A percentile compares a stretch with the other conserved stretches of the same genome.
phyloP scores from a whole-genome alignment of 2,888 invertebrate genomes.

The Baronia brevicornis region DNA sequence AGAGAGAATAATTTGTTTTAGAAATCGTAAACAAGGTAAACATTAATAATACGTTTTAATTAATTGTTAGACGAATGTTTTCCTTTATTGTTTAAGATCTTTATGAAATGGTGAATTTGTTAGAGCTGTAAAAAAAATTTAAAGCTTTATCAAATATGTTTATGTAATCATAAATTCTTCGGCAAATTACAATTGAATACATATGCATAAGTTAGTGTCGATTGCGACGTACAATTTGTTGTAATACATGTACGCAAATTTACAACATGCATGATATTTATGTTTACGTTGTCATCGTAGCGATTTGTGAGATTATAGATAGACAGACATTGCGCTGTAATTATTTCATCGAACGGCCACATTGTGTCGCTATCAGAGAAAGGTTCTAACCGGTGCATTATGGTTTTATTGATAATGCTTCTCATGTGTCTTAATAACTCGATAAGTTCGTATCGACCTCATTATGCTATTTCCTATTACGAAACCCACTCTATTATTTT shows the following conservation, averaged over 20 bases:
- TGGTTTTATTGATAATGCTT: conserved; percentile 6
- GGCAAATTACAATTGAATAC: too few species aligned
- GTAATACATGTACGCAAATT: too few species aligned
- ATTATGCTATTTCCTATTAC: neutral
- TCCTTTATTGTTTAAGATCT: neutral
- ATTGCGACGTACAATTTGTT: too few species aligned
- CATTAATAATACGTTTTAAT: neutral
- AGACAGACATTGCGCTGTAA: neutral
- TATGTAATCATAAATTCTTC: too few species aligned
- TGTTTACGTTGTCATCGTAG: conserved; percentile 1
- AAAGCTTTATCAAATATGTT: too few species aligned
- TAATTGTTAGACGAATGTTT: neutral
- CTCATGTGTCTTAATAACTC: conserved; percentile 2
- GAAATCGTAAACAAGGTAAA: neutral
- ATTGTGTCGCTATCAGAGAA: conserved; percentile 13
- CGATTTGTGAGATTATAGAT: conserved; percentile 3
- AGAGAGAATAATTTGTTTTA: too few species aligned
- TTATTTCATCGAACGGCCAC: conserved; percentile 5
- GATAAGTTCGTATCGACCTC: conserved; percentile 4
- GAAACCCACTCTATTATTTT: neutral
- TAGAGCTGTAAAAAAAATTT: neutral
- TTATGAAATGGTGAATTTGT: neutral
- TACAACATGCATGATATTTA: neutral
- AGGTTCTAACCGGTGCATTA: conserved; percentile 8
- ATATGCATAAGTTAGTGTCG: too few species aligned